phyloP scores from a whole-genome alignment of 2,113 vertebrate genomes.

The Lontra canadensis region DNA sequence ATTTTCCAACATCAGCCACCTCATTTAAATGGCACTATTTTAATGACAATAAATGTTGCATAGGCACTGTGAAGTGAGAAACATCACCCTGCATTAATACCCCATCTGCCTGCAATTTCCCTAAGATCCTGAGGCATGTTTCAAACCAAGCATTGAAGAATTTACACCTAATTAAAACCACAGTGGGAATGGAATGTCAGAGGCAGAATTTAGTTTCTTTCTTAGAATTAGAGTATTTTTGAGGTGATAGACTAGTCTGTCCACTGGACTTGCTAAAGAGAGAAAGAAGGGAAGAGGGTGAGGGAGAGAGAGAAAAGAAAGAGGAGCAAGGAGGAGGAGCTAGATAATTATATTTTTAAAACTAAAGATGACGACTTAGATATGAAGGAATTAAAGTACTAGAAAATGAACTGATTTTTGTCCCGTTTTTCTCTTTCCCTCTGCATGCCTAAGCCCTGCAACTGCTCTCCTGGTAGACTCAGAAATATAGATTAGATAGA shows the following conservation, averaged over 20 bases:
- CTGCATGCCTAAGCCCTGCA: neutral
- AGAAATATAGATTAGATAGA: neutral
- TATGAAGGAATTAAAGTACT: neutral
- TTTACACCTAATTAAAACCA: constrained; percentile 71
- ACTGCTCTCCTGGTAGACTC: constrained; percentile 3
- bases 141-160: constrained; percentile 59
- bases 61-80: constrained; percentile 61
- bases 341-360: neutral
- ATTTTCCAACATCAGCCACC: constrained; percentile 65
- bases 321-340: neutral
- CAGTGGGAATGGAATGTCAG: constrained; percentile 37
- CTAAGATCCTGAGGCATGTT: constrained; percentile 60
- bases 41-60: constrained; percentile 74
- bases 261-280: constrained; percentile 5
- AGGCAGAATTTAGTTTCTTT: constrained; percentile 49
- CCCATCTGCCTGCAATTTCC: constrained; percentile 52
- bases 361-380: neutral
- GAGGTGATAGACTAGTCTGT: constrained; percentile 34
- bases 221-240: constrained; percentile 53
- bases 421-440: neutral
- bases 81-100: constrained; percentile 61
- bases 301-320: neutral
- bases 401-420: constrained; percentile 33
- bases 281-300: neutral
- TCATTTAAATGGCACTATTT: constrained; percentile 70